These are phyloP conservation scores for Drosophila anomelani DNA, from an alignment of 2,888 invertebrate genomes.

Conservation along the genomic window DNA sequence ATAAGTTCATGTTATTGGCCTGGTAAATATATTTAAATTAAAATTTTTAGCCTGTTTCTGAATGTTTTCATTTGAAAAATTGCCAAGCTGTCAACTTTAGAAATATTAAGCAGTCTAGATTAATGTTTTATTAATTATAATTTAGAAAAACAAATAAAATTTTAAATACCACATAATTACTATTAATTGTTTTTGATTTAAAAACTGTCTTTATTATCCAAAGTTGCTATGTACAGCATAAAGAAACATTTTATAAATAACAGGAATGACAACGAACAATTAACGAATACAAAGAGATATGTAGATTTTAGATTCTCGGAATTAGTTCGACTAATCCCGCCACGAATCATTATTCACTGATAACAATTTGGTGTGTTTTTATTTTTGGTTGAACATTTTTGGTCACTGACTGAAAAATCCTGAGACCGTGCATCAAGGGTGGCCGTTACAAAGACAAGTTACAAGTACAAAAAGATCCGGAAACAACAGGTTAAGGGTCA, in stretches of 20 bases:
- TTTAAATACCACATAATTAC: neutral
- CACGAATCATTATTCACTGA: no score
- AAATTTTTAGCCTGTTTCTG: neutral
- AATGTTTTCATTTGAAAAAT: neutral
- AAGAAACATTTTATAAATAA: no score
- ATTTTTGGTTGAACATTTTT: constrained; percentile 46
- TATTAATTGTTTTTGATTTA: neutral
- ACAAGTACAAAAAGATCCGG: constrained; percentile 12
- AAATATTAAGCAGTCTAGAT: neutral
- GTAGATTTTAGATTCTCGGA: no score
- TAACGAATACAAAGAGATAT: no score
- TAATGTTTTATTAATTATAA: neutral
- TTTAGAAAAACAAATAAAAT: neutral
- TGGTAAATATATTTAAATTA: neutral
- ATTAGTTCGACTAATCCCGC: no score
- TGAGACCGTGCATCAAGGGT: constrained; percentile 1
- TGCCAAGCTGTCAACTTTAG: neutral
- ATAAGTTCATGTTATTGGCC: neutral
- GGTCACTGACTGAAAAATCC: constrained; percentile 19
- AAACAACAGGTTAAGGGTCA: neutral
- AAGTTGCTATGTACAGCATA: no score
- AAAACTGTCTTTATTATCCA: no score
- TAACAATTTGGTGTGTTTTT: constrained; percentile 23
- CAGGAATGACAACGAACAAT: no score
- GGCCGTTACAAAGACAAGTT: constrained; percentile 6